Conservation (phyloP, 1,140 invertebrate species). For the Pentalonia nigronervosa region DNA sequence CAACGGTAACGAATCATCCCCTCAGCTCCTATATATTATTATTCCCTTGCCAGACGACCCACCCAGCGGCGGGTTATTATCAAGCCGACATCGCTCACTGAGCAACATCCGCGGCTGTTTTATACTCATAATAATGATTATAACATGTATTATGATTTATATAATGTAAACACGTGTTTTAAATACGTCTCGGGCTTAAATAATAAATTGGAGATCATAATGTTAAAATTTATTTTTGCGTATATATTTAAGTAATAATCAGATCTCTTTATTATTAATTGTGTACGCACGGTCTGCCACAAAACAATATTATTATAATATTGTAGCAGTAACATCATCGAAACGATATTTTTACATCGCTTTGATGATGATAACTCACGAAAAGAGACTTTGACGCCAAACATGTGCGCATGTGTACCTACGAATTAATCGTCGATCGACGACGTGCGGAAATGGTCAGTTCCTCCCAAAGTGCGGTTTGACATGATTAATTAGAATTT, state of each 20-base stretch:
- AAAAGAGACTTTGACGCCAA: not conserved
- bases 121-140: not conserved
- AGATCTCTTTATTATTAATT: not conserved
- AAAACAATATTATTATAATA: not conserved
- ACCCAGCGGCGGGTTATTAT: not conserved
- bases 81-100: too few relatives aligned
- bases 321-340: not conserved
- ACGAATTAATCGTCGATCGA: not conserved
- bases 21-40: not conserved
- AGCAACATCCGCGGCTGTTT: not conserved
- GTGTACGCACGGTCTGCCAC: not conserved
- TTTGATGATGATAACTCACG: not conserved
- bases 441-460: not conserved
- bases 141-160: not conserved
- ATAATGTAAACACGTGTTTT: not conserved
- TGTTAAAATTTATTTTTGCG: not conserved
- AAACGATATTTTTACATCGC: too few relatives aligned
- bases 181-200: not conserved
- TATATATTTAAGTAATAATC: not conserved
- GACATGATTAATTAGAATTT: not conserved
- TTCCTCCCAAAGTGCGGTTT: not conserved
- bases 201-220: not conserved
- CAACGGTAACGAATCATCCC: not conserved
- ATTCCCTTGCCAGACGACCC: not conserved
- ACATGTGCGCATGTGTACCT: rapidly evolving